Base-by-base conservation (phyloP, 2,113 vertebrate species). In the Machaerirhynchus nigripectus region DNA sequence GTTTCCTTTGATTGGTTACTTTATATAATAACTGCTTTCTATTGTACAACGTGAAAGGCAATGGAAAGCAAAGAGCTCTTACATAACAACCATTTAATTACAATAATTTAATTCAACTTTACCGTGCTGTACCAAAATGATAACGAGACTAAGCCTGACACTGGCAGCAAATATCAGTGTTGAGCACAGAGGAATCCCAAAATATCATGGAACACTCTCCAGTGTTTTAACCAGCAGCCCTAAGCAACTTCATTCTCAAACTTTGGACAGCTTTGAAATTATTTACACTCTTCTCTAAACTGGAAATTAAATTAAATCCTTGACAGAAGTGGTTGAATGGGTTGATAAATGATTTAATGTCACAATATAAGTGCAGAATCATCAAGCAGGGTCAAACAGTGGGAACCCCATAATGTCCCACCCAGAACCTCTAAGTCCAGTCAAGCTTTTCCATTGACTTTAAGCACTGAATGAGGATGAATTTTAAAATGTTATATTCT, bases 31-130 rank as follows among this genome's bases (percentile, higher is more conserved):
- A 56, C 60, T 56, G 35, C 60, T 77, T 93, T 90, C 68, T 78
- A 71, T 96, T 96, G 82, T 97, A 92, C 64, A 95, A 95, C 75
- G 40, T 9, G 39, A 75, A 71, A 84, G 75, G 79, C 76, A 61
- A 55, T 55, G 78, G 37, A 78, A 93, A 90, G 88, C 47, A 89
- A 86, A 59, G 59, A 71, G 68, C 64, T 90, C 92, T 94, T 60
- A 64, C 64, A 60, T 24, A 92, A 61, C 75, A 96, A 68, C 63
- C 92, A 84, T 80, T 95, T 92, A 83, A 96, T 92, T 83, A 78
- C n/a, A 95, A 67, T 74, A 47, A 86, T 93, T 90, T 80, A 64
- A 81, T 96, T 96, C 52, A 33, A 63, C 64, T 84, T 93, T 37
- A 65, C 59, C 4, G 1, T 33, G 30, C 80, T 77, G 73, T 42